A percentile compares a stretch with the other conserved stretches of the same genome.
Evolutionary conservation across 2,888 invertebrate species (phyloP).

Genomic region (Buathra laborator): DNA sequence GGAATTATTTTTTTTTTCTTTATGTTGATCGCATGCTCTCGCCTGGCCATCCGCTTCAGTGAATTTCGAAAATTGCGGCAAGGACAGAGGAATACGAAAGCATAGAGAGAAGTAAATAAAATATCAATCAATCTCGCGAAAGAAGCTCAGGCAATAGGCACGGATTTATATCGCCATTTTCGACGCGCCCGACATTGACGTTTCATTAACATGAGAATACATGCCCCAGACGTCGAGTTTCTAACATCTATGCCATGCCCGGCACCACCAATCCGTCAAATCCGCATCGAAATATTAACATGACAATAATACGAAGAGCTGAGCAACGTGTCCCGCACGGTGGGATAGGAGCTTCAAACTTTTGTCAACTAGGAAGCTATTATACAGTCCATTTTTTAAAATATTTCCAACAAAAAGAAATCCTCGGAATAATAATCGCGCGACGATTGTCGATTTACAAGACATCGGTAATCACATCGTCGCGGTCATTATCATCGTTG

Average conservation of each 20-base stretch:
- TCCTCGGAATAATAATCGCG: no score
- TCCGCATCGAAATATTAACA: slow-evolving; percentile 61
- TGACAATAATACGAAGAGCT: slow-evolving; percentile 58
- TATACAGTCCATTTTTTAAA: not conserved
- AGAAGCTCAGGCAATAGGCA: not conserved
- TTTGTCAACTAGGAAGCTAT: not conserved
- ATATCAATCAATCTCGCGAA: slow-evolving; percentile 31
- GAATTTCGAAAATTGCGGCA: slow-evolving; percentile 33
- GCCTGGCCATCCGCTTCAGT: not conserved
- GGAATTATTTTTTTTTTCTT: slow-evolving; percentile 46
- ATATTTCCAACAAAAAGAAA: no score
- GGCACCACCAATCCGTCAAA: slow-evolving; percentile 80
- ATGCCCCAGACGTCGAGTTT: slow-evolving; percentile 86
- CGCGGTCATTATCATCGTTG: not conserved
- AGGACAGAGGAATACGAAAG: slow-evolving; percentile 8
- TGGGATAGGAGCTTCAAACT: not conserved
- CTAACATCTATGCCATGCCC: not conserved
- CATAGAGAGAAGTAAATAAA: slow-evolving; percentile 26
- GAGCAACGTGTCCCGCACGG: not conserved
- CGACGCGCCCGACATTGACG: slow-evolving; percentile 55
- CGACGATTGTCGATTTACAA: no score
- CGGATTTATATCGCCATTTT: not conserved
- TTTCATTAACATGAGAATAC: slow-evolving; percentile 88
- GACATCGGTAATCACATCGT: not conserved
- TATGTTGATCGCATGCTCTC: not conserved